Percentiles rank a stretch among this genome's conserved stretches.
phyloP scores from a whole-genome alignment of 2,888 invertebrate species.

The Tetanocera ferruginea region DNA sequence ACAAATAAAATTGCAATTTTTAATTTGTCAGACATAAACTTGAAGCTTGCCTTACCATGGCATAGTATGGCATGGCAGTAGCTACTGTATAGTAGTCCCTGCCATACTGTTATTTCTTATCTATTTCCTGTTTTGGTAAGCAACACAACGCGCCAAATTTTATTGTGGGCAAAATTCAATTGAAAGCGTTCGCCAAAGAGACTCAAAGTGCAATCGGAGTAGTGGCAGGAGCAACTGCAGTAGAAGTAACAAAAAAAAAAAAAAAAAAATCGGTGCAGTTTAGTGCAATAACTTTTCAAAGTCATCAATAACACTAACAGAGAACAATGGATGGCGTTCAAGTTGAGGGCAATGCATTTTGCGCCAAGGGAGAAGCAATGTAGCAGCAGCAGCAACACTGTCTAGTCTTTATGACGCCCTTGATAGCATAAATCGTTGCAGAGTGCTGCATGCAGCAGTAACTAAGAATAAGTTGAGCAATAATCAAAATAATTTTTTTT shows the following conservation, averaged over 20 bases:
- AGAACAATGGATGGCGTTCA: slow-evolving; percentile 33
- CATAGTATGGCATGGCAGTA: background rate
- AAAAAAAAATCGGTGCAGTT: slow-evolving; percentile 39
- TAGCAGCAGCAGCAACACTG: background rate
- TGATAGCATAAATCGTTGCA: slow-evolving; percentile 39
- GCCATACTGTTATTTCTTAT: slow-evolving; percentile 29
- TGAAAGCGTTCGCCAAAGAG: background rate
- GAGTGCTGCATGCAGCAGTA: slow-evolving; percentile 14
- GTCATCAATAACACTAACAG: slow-evolving; percentile 49
- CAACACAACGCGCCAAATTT: slow-evolving; percentile 23
- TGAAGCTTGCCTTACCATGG: background rate
- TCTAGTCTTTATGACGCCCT: slow-evolving; percentile 62
- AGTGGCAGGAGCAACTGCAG: background rate
- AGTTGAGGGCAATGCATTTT: background rate
- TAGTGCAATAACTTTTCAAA: slow-evolving; percentile 49
- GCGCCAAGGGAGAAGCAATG: background rate
- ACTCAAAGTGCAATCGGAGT: background rate
- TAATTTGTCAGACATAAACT: slow-evolving; percentile 26
- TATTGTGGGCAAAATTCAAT: slow-evolving; percentile 11
- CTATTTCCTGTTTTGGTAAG: slow-evolving; percentile 31
- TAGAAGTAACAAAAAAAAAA: background rate
- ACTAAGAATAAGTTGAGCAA: background rate
- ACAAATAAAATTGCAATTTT: slow-evolving; percentile 32
- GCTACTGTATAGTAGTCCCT: background rate
- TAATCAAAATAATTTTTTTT: background rate